Conservation (phyloP, 2,888 invertebrate genomes). For the Sinohyriopsis cumingii region DNA sequence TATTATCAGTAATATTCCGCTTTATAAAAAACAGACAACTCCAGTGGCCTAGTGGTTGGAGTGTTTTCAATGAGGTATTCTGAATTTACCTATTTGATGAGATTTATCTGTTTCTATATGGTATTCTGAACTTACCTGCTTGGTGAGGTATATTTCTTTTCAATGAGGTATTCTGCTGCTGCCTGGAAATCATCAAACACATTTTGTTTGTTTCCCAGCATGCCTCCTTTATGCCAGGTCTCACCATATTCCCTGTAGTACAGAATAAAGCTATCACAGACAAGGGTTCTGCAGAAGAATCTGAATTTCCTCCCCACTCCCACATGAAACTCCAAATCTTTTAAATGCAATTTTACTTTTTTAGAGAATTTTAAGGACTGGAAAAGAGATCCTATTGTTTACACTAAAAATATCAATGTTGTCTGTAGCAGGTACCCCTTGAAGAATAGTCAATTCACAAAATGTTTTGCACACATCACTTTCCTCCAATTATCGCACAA, state of each 20-base stretch:
- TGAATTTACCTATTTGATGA: no score
- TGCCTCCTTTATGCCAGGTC: constrained; percentile 94
- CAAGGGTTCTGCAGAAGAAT: not conserved
- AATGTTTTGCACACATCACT: no score
- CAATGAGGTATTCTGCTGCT: constrained; percentile 90
- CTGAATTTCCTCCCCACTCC: not conserved
- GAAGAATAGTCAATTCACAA: no score
- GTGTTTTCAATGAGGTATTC: no score
- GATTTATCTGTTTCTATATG: no score
- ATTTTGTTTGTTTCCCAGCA: constrained; percentile 94
- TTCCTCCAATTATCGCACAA: no score
- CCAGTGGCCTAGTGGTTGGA: no score
- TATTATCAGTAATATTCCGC: no score
- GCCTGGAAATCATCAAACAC: constrained; percentile 96
- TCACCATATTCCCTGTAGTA: constrained; percentile 92
- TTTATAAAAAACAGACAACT: no score
- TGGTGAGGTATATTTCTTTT: constrained; percentile 84
- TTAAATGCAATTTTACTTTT: not conserved
- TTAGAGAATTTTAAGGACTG: no score
- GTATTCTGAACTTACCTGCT: constrained; percentile 73
- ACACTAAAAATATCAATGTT: not conserved
- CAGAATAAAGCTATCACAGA: not conserved
- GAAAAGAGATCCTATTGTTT: not conserved
- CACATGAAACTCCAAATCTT: not conserved
- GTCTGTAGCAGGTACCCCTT: not conserved